Evolutionary conservation across 2,888 invertebrate species (phyloP).

Genomic region (Leucophora obtusa): DNA sequence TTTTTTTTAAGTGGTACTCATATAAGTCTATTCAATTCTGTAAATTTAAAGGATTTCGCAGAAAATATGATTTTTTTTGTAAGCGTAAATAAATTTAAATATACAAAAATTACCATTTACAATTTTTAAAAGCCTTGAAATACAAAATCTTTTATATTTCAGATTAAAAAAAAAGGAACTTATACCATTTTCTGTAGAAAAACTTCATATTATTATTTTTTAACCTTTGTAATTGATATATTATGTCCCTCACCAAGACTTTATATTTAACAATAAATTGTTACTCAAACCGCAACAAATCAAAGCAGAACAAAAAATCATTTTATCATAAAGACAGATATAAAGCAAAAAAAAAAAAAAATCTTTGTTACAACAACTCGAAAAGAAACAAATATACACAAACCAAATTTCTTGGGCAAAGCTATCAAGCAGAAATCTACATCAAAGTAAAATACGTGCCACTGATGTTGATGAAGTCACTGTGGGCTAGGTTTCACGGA

Average conservation of each 20-base stretch:
- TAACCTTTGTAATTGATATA: slow-evolving; percentile 34
- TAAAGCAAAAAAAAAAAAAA: slow-evolving; percentile 30
- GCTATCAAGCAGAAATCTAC: slow-evolving; percentile 56
- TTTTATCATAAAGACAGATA: slow-evolving; percentile 51
- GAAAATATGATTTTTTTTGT: too few species aligned
- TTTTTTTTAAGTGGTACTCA: too few species aligned
- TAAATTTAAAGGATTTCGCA: too few species aligned
- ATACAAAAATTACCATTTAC: too few species aligned
- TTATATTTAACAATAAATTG: slow-evolving; percentile 21
- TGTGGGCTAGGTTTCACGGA: not conserved
- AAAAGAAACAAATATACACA: not conserved
- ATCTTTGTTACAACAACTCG: slow-evolving; percentile 29
- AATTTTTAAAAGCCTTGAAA: too few species aligned
- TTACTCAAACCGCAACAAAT: slow-evolving; percentile 49
- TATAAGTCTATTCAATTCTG: too few species aligned
- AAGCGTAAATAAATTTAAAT: too few species aligned
- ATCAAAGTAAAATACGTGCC: slow-evolving; percentile 61
- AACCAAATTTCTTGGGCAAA: slow-evolving; percentile 23
- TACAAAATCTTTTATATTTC: too few species aligned
- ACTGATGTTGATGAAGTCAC: slow-evolving; percentile 46
- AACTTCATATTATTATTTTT: too few species aligned
- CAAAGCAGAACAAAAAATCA: slow-evolving; percentile 38
- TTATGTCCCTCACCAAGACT: slow-evolving; percentile 19
- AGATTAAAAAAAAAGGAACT: too few species aligned
- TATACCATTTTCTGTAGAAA: too few species aligned